Evolutionary conservation across 2,888 invertebrate species (phyloP).

Genomic region (Alcis repandata): DNA sequence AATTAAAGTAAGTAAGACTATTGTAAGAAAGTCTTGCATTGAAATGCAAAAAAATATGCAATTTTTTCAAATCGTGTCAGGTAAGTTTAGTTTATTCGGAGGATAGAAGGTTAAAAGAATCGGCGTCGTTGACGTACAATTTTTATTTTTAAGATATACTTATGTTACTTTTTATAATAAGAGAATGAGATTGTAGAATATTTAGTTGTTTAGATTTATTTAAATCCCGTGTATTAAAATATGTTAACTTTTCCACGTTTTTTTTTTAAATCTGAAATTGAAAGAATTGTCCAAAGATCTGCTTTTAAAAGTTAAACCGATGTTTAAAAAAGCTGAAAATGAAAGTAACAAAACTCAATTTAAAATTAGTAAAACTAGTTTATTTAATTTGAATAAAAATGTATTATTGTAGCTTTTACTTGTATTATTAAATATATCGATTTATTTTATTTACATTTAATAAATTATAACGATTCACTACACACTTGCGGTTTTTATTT

Average conservation of each 20-base stretch:
- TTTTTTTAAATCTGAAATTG: slow-evolving; percentile 40
- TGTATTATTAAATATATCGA: slow-evolving; percentile 20
- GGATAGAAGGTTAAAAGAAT: not conserved
- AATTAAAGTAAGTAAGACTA: too few relatives aligned
- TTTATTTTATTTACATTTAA: slow-evolving; percentile 27
- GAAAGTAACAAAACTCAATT: slow-evolving; percentile 42
- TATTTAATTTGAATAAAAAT: slow-evolving; percentile 18
- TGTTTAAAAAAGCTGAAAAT: slow-evolving; percentile 30
- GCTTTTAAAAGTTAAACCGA: slow-evolving; percentile 36
- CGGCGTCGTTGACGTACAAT: slow-evolving; percentile 46
- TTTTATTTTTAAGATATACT: slow-evolving; percentile 43
- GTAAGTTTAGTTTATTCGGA: not conserved
- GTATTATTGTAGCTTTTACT: slow-evolving; percentile 34
- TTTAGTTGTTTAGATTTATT: slow-evolving; percentile 40
- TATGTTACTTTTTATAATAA: slow-evolving; percentile 47
- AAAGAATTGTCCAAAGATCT: slow-evolving; percentile 48
- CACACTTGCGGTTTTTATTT: slow-evolving; percentile 1
- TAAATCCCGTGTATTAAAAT: slow-evolving; percentile 25
- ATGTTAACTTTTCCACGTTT: slow-evolving; percentile 11
- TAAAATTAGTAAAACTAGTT: slow-evolving; percentile 34
- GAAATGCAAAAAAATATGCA: too few relatives aligned
- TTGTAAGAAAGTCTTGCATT: too few relatives aligned
- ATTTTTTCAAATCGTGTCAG: too few relatives aligned
- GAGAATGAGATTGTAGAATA: slow-evolving; percentile 41
- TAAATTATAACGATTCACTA: slow-evolving; percentile 18